These are phyloP conservation scores for Ectobius pallidus DNA, from an alignment of 2,888 invertebrate species.

Conservation along the genomic window DNA sequence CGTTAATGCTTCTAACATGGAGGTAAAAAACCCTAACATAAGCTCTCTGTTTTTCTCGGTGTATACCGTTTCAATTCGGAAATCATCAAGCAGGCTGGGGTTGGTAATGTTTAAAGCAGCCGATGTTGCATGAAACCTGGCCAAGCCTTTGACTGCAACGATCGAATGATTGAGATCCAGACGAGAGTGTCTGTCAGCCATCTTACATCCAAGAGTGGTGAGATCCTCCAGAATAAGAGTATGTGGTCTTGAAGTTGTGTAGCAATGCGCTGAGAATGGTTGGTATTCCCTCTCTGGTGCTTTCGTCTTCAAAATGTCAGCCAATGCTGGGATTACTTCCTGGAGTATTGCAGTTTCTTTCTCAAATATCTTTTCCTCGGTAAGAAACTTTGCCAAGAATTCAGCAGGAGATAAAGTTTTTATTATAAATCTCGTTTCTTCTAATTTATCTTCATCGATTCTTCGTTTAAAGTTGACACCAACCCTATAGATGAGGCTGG, in stretches of 20 bases:
- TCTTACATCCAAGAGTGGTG: slow-evolving; percentile 26
- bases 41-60: slow-evolving; percentile 5
- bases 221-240: slow-evolving; percentile 37
- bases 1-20: slow-evolving; percentile 7
- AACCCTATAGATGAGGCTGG: slow-evolving; percentile 31
- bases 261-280: not conserved
- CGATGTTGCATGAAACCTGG: slow-evolving; percentile 35
- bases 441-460: too few species aligned
- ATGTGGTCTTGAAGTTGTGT: not conserved
- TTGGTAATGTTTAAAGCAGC: slow-evolving; percentile 20
- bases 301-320: not conserved
- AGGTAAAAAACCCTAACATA: not conserved
- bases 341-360: slow-evolving; percentile 33
- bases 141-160: slow-evolving; percentile 32
- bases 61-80: not conserved
- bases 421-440: slow-evolving; percentile 13
- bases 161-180: slow-evolving; percentile 35
- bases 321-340: slow-evolving; percentile 22
- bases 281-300: not conserved
- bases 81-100: slow-evolving; percentile 3
- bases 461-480: not conserved
- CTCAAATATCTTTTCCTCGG: slow-evolving; percentile 22
- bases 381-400: slow-evolving; percentile 12
- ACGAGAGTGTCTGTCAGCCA: slow-evolving; percentile 27
- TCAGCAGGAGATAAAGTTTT: slow-evolving; percentile 29